These are phyloP conservation scores for Podabrus alpinus DNA, from an alignment of 2,888 invertebrate genomes.

Conservation along the genomic window DNA sequence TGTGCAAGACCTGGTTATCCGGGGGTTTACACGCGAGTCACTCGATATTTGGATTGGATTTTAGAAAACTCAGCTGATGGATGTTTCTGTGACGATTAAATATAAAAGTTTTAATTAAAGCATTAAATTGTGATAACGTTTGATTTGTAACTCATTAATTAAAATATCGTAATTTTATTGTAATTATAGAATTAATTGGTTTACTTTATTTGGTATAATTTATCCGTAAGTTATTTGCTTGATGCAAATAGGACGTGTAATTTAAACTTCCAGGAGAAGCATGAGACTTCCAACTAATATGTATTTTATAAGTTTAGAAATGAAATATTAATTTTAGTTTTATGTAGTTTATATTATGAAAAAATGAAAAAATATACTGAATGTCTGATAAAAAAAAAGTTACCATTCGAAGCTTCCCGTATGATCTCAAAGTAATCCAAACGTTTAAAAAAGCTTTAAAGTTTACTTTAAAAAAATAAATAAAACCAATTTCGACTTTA, in stretches of 20 bases:
- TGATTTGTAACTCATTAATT: neutral
- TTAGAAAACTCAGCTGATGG: slow-evolving; percentile 76
- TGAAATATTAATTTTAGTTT: neutral
- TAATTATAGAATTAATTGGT: neutral
- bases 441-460: too few species aligned
- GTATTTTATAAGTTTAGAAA: neutral
- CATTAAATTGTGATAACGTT: slow-evolving; percentile 5
- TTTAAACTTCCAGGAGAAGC: neutral
- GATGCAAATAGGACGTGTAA: neutral
- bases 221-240: neutral
- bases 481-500: too few species aligned
- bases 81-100: slow-evolving; percentile 67
- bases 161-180: neutral
- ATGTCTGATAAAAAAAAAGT: neutral
- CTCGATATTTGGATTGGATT: slow-evolving; percentile 84
- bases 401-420: too few species aligned
- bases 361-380: neutral
- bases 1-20: slow-evolving; percentile 84
- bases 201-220: neutral
- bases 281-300: neutral
- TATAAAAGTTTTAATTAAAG: neutral
- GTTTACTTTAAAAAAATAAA: too few species aligned
- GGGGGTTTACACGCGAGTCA: slow-evolving; percentile 83
- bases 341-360: neutral
- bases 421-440: too few species aligned